A percentile compares a stretch with the other conserved stretches of the same genome.
Conservation (phyloP, 2,113 vertebrate species). For the Dicrurus megarhynchus region DNA sequence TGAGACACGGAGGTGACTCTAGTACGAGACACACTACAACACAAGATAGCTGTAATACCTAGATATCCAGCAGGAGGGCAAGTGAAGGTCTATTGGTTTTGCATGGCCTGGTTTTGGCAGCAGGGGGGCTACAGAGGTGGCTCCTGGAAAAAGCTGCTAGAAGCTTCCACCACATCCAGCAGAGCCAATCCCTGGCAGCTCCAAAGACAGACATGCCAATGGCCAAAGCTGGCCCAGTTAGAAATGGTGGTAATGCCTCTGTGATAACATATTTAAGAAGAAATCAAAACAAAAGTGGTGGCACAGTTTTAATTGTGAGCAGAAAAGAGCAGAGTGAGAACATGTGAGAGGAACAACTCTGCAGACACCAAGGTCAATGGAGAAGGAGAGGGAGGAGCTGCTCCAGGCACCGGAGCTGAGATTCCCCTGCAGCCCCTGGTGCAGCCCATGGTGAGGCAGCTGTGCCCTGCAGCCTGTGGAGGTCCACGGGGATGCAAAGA, state of each 20-base stretch:
- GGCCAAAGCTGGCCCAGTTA: background rate
- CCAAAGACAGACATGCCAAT: rapidly evolving
- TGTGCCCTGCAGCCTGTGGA: background rate
- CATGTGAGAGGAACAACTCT: background rate
- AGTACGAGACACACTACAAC: rapidly evolving
- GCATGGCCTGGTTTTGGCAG: background rate
- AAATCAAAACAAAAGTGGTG: background rate
- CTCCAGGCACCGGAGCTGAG: rapidly evolving
- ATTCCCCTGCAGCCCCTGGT: background rate
- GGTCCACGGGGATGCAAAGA: background rate
- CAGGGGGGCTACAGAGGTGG: background rate
- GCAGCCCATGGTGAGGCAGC: background rate
- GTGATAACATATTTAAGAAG: background rate
- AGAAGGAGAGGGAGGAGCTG: background rate
- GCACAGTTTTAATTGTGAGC: background rate
- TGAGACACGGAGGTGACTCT: rapidly evolving
- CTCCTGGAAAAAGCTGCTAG: background rate
- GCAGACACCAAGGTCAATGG: background rate
- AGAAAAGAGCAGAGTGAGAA: background rate
- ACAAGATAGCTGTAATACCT: background rate
- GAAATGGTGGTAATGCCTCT: background rate
- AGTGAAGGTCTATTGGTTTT: background rate
- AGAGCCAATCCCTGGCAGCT: background rate
- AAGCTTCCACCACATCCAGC: background rate
- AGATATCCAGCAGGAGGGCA: background rate